Conservation (phyloP, 1,140 invertebrate genomes). For the Orchesella cincta region DNA sequence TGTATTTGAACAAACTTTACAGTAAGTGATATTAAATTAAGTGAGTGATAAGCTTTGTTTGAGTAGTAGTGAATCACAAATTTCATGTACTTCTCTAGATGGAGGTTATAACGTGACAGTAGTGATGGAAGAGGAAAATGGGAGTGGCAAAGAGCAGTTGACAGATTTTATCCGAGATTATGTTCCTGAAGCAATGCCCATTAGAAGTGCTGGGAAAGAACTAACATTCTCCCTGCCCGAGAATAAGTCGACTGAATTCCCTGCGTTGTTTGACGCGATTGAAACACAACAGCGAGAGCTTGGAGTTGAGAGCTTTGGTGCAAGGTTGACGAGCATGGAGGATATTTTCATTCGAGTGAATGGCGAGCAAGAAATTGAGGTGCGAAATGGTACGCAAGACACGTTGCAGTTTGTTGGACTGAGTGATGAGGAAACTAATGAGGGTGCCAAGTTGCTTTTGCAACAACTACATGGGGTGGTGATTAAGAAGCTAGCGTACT, state of each 20-base stretch:
- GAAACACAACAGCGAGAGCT: constrained; percentile 57
- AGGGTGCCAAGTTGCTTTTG: constrained; percentile 8
- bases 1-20: constrained; percentile 61
- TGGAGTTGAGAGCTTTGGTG: constrained; percentile 61
- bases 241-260: constrained; percentile 51
- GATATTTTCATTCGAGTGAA: constrained; percentile 52
- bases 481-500: constrained; percentile 50
- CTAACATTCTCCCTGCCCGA: constrained; percentile 54
- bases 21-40: background rate
- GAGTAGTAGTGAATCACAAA: background rate
- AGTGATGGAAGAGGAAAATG: constrained; percentile 52
- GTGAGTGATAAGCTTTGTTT: background rate
- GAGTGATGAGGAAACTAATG: background rate
- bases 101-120: constrained; percentile 61
- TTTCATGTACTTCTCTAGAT: constrained; percentile 52
- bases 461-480: constrained; percentile 56
- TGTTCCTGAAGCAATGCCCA: constrained; percentile 57
- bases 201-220: constrained; percentile 60
- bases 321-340: constrained; percentile 52
- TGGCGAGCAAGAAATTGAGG: background rate
- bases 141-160: constrained; percentile 56
- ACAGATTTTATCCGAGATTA: constrained; percentile 56
- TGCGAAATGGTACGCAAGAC: background rate
- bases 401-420: background rate
- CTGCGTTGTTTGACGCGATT: constrained; percentile 58